These are phyloP conservation scores for Luperina nickerlii DNA, from an alignment of 2,888 invertebrate species.

Conservation along the genomic window DNA sequence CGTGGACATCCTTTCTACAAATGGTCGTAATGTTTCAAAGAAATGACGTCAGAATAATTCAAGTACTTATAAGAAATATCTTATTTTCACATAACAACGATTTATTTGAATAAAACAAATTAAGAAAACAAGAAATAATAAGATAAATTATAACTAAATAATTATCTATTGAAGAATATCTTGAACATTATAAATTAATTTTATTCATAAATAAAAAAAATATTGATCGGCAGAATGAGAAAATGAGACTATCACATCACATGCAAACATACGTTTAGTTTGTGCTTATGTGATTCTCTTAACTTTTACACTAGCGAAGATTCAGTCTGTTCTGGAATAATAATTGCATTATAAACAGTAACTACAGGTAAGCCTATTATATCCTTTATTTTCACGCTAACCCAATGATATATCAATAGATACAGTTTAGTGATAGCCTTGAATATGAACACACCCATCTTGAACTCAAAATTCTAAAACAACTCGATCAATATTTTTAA, in stretches of 20 bases:
- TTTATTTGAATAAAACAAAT: constrained; percentile 21
- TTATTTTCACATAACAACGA: not conserved
- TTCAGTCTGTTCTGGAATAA: constrained; percentile 21
- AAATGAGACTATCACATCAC: constrained; percentile 45
- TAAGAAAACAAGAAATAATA: constrained; percentile 11
- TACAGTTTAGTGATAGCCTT: constrained; percentile 43
- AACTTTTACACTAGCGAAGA: constrained; percentile 7
- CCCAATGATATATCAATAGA: constrained; percentile 50
- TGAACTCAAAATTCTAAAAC: constrained; percentile 2
- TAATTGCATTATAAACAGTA: constrained; percentile 25
- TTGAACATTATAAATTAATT: not conserved
- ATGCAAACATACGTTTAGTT: constrained; percentile 59
- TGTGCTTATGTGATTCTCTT: not conserved
- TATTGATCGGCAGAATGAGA: constrained; percentile 1
- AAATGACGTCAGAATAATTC: not conserved
- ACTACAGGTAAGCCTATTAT: constrained; percentile 30
- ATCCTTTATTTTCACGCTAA: constrained; percentile 43
- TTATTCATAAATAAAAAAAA: not conserved
- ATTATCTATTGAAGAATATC: not conserved
- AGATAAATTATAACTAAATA: constrained; percentile 29
- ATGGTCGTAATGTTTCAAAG: not conserved
- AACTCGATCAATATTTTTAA: constrained; percentile 42
- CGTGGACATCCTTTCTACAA: too few relatives aligned
- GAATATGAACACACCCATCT: constrained; percentile 41
- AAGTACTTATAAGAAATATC: not conserved